Evolutionary conservation across 2,113 vertebrate species (phyloP), one percentile per base, ranked within the genome.

Genomic region (Scopus umbretta): DNA sequence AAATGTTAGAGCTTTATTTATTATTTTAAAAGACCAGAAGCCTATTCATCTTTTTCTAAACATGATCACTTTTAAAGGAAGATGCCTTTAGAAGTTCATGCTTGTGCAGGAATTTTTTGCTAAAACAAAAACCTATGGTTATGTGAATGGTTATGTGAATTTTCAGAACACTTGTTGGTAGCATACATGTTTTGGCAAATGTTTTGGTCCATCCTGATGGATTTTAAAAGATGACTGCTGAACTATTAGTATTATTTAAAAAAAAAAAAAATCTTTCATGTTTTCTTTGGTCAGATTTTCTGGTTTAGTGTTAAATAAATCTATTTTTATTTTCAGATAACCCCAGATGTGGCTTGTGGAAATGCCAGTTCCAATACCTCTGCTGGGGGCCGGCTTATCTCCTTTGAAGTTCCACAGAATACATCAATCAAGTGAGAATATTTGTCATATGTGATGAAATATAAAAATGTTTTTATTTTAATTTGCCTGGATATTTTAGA

Each of bases 401-500:
- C 99, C 73, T 98, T 99, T 95, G 99, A 99, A 96, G 98, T 99
- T 85, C 99, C 99, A 23, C 99, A 99, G 92, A 99, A 99, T 93
- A 98, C 99, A 25, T 99, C 99, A 74, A 98, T 99, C 92, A 99
- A 99, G 99, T 99, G 99, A 99, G 99, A 95, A 61, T 59, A 92
- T n/a, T 66, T 53, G 11, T 62, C 49, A 14, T 52, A 22, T 71
- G 13, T 53, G 49, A 30, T 68, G 8, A 63, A 72, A 61, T 76
- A 58, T 16, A 86, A 73, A 92, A 40, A 45, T 47, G 11, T 9
- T 59, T 90, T 73, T 34, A 40, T 76, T 92, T 87, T 75, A 14
- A 23, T 91, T 72, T 65, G 38, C 25, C 30, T 58, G 13, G 40
- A 20, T 86, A 32, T 78, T 95, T 91, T 85, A 75, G 56, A 67